Conservation (phyloP, 1,140 invertebrate species). For the Caligus rogercresseyi region DNA sequence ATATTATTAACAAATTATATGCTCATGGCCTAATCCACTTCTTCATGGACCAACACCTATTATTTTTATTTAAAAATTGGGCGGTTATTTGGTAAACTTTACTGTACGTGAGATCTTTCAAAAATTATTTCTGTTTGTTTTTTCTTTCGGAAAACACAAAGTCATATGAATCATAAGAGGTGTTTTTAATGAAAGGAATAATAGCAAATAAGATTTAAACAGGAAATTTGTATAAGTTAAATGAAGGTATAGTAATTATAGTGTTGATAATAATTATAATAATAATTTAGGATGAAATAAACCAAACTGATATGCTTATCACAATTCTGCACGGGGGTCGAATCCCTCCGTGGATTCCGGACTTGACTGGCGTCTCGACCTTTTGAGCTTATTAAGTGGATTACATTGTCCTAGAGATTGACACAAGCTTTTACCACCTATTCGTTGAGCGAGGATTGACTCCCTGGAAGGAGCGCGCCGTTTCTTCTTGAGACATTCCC, state of each 20-base stretch:
- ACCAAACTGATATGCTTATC: not conserved
- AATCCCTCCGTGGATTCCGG: not conserved
- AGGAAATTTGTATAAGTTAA: too few relatives aligned
- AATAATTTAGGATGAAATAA: not conserved
- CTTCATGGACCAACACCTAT: too few relatives aligned
- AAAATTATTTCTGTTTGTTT: not conserved
- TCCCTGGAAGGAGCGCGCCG: conserved; percentile 1
- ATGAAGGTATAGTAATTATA: too few relatives aligned
- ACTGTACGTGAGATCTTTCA: not conserved
- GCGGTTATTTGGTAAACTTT: not conserved
- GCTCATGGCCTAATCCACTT: too few relatives aligned
- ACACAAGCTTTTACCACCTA: not conserved
- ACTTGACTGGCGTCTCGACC: not conserved
- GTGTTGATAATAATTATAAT: not conserved
- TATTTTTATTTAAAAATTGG: not conserved
- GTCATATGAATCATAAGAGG: too few relatives aligned
- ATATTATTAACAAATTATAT: too few relatives aligned
- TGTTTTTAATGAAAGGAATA: too few relatives aligned
- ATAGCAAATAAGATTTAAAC: too few relatives aligned
- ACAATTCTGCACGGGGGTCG: not conserved
- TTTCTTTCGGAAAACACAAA: not conserved
- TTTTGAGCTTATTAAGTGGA: not conserved
- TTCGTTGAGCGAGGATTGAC: not conserved
- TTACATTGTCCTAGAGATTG: not conserved
- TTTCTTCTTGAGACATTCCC: conserved; percentile 11